Percentiles rank a stretch among this genome's conserved stretches.
These are phyloP conservation scores for Sarcophilus harrisii DNA, from an alignment of 2,797 vertebrate species.

Conservation along the genomic window DNA sequence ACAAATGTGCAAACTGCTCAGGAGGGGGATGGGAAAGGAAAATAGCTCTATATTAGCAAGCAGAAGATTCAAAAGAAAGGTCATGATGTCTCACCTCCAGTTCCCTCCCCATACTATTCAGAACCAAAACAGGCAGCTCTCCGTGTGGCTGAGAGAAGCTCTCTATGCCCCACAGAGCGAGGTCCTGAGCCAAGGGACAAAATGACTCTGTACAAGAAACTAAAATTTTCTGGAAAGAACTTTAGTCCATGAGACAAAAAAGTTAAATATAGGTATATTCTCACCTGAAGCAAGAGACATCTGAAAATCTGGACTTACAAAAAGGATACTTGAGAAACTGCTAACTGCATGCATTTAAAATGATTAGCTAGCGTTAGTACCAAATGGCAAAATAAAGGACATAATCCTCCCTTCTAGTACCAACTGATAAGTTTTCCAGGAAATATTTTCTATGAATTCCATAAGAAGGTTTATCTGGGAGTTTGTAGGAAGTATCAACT, in stretches of 20 bases:
- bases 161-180: neutral
- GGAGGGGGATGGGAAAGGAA: neutral
- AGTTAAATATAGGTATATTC: neutral
- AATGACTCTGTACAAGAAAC: neutral
- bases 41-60: neutral
- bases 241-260: neutral
- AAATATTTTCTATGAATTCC: neutral
- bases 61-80: neutral
- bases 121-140: neutral
- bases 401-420: neutral
- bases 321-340: neutral
- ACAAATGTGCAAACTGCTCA: neutral
- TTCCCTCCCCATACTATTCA: neutral
- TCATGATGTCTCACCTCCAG: neutral
- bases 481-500: neutral
- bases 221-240: conserved; percentile 17
- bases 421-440: neutral
- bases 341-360: neutral
- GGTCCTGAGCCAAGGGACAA: neutral
- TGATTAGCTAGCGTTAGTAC: neutral
- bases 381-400: neutral
- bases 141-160: neutral
- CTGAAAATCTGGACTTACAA: neutral
- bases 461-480: neutral
- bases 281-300: neutral